Evolutionary conservation across 2,888 invertebrate genomes (phyloP).

Genomic region (Rhingia campestris): DNA sequence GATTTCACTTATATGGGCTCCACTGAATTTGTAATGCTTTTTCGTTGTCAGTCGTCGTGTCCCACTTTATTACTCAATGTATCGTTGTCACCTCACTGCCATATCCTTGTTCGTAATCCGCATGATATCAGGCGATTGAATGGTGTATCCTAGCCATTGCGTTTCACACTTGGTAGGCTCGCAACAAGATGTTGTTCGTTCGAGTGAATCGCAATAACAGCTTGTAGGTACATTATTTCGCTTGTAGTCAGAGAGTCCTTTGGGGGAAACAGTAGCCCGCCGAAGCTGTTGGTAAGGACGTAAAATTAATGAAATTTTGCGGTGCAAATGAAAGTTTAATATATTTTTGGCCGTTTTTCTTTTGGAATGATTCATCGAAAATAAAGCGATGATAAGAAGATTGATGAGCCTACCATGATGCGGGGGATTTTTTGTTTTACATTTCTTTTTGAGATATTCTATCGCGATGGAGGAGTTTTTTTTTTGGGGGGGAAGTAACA

Average conservation of each 20-base stretch:
- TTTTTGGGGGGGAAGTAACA: not conserved
- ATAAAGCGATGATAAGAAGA: constrained; percentile 62
- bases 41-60: constrained; percentile 35
- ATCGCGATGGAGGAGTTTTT: not conserved
- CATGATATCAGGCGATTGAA: constrained; percentile 40
- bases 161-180: constrained; percentile 59
- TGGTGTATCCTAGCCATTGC: constrained; percentile 45
- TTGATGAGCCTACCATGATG: constrained; percentile 60
- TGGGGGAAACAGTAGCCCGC: not conserved
- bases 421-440: not conserved
- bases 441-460: not conserved
- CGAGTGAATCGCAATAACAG: constrained; percentile 34
- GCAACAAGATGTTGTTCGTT: constrained; percentile 49
- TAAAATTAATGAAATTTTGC: constrained; percentile 61
- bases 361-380: constrained; percentile 52
- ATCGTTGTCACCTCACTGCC: constrained; percentile 27
- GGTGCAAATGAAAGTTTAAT: constrained; percentile 35
- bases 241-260: not conserved
- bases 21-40: constrained; percentile 54
- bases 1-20: constrained; percentile 50
- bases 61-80: constrained; percentile 18
- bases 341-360: constrained; percentile 3
- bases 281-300: not conserved
- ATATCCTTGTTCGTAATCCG: constrained; percentile 30
- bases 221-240: constrained; percentile 20